Percentiles rank a stretch among this genome's conserved stretches.
These are phyloP conservation scores for Zaprionus africanus DNA, from an alignment of 1,140 invertebrate species.

Conservation along the genomic window DNA sequence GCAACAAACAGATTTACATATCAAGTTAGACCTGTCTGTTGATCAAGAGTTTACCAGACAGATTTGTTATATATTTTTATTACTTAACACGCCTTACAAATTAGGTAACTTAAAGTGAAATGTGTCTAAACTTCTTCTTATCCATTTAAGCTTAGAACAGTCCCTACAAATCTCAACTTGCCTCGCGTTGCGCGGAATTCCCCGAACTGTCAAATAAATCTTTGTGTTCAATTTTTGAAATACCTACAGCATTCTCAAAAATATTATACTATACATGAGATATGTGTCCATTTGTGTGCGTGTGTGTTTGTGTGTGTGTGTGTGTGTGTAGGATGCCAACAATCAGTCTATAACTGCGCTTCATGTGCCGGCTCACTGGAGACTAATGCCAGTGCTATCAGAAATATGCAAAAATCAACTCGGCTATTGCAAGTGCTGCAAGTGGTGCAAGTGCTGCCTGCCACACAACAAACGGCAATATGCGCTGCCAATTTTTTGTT, in stretches of 20 bases:
- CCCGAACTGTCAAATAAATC: slow-evolving; percentile 71
- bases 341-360: slow-evolving; percentile 79
- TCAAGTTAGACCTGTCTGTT: too few species aligned
- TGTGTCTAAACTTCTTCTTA: background rate
- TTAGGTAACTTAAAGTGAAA: too few species aligned
- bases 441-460: too few species aligned
- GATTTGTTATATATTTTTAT: background rate
- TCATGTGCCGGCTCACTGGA: slow-evolving; percentile 78
- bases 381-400: slow-evolving; percentile 74
- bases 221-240: slow-evolving; percentile 74
- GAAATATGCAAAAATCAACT: slow-evolving; percentile 79
- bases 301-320: slow-evolving; percentile 8
- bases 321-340: slow-evolving; percentile 48
- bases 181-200: slow-evolving; percentile 34
- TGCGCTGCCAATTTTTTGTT: slow-evolving; percentile 56
- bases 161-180: slow-evolving; percentile 52
- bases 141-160: background rate
- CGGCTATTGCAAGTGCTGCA: slow-evolving; percentile 57
- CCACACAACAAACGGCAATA: slow-evolving; percentile 67
- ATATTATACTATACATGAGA: background rate
- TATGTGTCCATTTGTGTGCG: slow-evolving; percentile 5
- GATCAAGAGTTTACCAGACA: too few species aligned
- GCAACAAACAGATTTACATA: too few species aligned
- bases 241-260: slow-evolving; percentile 50
- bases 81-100: too few species aligned